These are phyloP conservation scores for Bostrychus sinensis DNA, from an alignment of 2,113 vertebrate genomes.

Conservation along the genomic window DNA sequence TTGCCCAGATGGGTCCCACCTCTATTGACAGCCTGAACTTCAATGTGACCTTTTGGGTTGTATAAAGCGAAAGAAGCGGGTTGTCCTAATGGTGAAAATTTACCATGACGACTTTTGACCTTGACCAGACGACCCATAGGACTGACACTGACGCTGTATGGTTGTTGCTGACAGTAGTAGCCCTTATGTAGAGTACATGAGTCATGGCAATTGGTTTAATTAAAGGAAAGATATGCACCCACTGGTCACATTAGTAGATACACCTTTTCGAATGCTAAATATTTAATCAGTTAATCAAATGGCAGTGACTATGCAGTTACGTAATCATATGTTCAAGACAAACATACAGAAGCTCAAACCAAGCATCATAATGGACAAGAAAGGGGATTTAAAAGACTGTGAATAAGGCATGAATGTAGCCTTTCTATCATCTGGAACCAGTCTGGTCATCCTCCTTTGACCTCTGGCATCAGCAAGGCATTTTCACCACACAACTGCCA, in stretches of 20 bases:
- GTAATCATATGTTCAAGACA: too few species aligned
- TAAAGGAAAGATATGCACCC: slow-evolving; percentile 28
- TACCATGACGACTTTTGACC: slow-evolving; percentile 69
- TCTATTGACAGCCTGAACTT: slow-evolving; percentile 65
- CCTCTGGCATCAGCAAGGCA: too few species aligned
- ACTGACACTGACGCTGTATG: slow-evolving; percentile 40
- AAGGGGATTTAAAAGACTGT: too few species aligned
- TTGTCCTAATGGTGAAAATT: slow-evolving; percentile 67
- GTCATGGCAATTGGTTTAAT: slow-evolving; percentile 28
- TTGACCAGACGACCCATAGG: slow-evolving; percentile 50
- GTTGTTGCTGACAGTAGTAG: slow-evolving; percentile 23
- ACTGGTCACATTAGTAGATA: background rate
- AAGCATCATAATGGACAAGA: too few species aligned
- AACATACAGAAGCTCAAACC: too few species aligned
- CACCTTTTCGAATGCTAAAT: background rate
- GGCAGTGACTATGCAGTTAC: too few species aligned
- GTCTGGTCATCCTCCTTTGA: too few species aligned
- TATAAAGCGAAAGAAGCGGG: slow-evolving; percentile 53
- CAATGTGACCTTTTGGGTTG: slow-evolving; percentile 52
- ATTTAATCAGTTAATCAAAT: too few species aligned
- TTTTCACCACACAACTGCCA: too few species aligned
- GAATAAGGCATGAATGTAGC: too few species aligned
- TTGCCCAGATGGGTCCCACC: slow-evolving; percentile 50
- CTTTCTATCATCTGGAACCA: too few species aligned
- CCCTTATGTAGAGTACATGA: slow-evolving; percentile 31